A percentile compares a stretch with the other conserved stretches of the same genome.
phyloP scores from a whole-genome alignment of 2,888 invertebrate genomes.

The Melinaea menophilus region DNA sequence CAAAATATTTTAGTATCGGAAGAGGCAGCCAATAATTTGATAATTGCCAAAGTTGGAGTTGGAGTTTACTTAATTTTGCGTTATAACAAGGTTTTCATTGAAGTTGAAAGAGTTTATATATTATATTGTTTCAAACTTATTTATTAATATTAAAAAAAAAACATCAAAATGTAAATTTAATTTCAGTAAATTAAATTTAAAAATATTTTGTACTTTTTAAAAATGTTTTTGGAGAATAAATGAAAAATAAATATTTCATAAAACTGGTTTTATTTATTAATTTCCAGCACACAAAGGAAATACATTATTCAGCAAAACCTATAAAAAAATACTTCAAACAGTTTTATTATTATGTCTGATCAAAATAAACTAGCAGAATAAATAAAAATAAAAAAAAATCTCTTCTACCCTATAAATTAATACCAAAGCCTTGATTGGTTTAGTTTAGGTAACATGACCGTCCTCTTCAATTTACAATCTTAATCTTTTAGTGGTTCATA shows the following conservation, averaged over 20 bases:
- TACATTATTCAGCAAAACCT: constrained; percentile 18
- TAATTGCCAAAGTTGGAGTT: no score
- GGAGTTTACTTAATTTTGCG: no score
- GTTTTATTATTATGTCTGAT: neutral
- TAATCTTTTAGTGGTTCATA: constrained; percentile 31
- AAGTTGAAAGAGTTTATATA: no score
- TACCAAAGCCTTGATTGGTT: constrained; percentile 32
- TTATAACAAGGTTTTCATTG: no score
- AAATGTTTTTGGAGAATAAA: neutral
- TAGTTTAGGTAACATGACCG: constrained; percentile 69
- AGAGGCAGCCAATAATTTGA: no score
- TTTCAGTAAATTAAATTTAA: neutral
- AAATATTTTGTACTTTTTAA: no score
- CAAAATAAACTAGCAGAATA: constrained; percentile 30
- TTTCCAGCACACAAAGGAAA: constrained; percentile 45
- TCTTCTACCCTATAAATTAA: constrained; percentile 54
- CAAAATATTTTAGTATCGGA: no score
- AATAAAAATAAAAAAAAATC: constrained; percentile 56
- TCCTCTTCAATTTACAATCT: constrained; percentile 47
- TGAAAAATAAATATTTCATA: constrained; percentile 19
- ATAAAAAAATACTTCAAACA: constrained; percentile 1
- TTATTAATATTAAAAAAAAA: no score
- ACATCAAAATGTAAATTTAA: neutral
- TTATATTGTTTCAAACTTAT: no score
- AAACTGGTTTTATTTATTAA: constrained; percentile 35